Evolutionary conservation across 1,140 invertebrate genomes (phyloP).

Genomic region (Diachasma alloeum): DNA sequence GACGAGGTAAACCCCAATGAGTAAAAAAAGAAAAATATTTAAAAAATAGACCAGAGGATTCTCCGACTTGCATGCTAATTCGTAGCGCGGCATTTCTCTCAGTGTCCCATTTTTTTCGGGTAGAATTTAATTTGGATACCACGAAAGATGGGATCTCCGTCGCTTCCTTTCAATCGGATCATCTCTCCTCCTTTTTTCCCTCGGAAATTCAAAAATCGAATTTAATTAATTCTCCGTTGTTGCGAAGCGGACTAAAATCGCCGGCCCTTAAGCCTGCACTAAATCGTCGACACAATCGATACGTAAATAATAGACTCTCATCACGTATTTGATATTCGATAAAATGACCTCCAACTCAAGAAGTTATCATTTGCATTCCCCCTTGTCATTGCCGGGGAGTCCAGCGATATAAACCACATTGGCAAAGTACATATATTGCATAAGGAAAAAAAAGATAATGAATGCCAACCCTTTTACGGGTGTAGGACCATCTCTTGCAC

Average conservation of each 20-base stretch:
- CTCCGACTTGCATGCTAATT: slow-evolving; percentile 55
- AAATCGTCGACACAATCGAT: slow-evolving; percentile 6
- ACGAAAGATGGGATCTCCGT: slow-evolving; percentile 24
- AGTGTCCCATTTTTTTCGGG: background rate
- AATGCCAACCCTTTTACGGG: slow-evolving; percentile 14
- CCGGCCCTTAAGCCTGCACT: background rate
- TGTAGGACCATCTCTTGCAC: slow-evolving; percentile 34
- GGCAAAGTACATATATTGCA: slow-evolving; percentile 20
- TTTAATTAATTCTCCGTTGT: slow-evolving; percentile 27
- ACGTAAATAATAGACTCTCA: background rate
- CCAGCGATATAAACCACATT: background rate
- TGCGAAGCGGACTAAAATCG: background rate
- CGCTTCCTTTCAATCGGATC: background rate
- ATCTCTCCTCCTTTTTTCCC: slow-evolving; percentile 14
- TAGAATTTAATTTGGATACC: slow-evolving; percentile 32
- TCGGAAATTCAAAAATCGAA: background rate
- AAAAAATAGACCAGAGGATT: slow-evolving; percentile 43
- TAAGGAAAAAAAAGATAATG: slow-evolving; percentile 12
- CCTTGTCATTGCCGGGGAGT: background rate
- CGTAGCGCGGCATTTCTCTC: slow-evolving; percentile 22
- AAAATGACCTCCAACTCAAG: background rate
- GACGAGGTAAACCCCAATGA: slow-evolving; percentile 10
- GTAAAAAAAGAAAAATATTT: slow-evolving; percentile 15
- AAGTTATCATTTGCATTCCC: slow-evolving; percentile 16
- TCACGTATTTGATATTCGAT: background rate